Evolutionary conservation across 2,113 vertebrate species (phyloP), one percentile per base, ranked within the genome.

Genomic region (Stegastes partitus): DNA sequence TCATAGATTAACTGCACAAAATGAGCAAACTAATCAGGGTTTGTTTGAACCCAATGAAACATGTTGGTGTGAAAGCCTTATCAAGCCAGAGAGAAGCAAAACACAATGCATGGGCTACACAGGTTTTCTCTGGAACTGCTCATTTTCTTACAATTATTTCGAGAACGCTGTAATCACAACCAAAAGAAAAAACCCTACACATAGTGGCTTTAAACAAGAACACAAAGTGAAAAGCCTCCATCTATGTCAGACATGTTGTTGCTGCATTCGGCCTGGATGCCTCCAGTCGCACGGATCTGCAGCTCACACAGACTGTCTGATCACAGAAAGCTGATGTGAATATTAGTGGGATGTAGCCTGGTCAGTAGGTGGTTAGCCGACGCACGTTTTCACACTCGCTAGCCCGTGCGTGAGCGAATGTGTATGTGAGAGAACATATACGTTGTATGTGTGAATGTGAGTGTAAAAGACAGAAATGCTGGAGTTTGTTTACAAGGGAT

Each of bases 251-350:
- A 34, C 15, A 42, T 42, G 39, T 42, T 53, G 56, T 47, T 42
- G 44, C 58, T 77, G 61, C 69, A 25, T 42, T 39, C 16, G 3
- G 23, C 47, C 47, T 59, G 47, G 28, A 74, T n/a, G 51, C 75
- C 71, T 74, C 55, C 78, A 74, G 80, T 79, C 63, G 50, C 77
- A 73, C 34, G n/a, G 57, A 31, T 74, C 57, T 77, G 82, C 82
- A 15, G 80, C 79, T 85, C 76, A 67, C 58, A 44, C 64, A 64
- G 4, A 23, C 67, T 28, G 85, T 77, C 70, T 78, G 79, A 73
- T 69, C 18, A 10, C 71, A 67, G 76, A 49, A 34, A 68, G 77
- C 68, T 62, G 82, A 79, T 84, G 69, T 76, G 86, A 86, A 47
- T 75, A 74, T 68, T 77, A 77, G 83, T 77, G 57, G 62, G 68